Base-by-base conservation (phyloP, 2,797 vertebrate species). In the Leptoclinus maculatus region DNA sequence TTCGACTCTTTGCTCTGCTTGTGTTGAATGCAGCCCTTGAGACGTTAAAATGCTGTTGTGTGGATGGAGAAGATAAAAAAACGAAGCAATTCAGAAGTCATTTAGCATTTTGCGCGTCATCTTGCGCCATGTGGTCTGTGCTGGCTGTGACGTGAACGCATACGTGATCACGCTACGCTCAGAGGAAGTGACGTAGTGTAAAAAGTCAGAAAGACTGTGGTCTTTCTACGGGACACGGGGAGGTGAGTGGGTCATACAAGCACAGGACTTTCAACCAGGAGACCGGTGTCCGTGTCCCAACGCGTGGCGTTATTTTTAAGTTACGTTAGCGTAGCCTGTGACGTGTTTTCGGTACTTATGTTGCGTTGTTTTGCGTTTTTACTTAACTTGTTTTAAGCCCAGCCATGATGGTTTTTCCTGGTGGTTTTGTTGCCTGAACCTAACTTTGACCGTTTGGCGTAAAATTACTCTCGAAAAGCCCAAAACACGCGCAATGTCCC, bases 1-100 rank as follows among this genome's bases (percentile, higher is more conserved):
- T 81, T 39, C 51, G 75, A 87, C 56, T 74, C 60, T 59, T 21
- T 53, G 27, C 39, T 60, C 39, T 2, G 12, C 27, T 54, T 54
- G 19, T 5, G 34, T 47, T 27, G 32, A 54, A 60, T 23, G 75
- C 75, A 21, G 73, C 41, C 6, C 43, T 21, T 2, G 34, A 76
- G 43, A 39, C n/a, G 60, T 68, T 47, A 32, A 11, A 56, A 16
- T 43, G 41, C 41, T 17, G 14, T 7, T 43, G 41, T 10, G 34
- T 16, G 25, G 66, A 41, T 38, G 63, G 69, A 59, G 63, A 41
- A 62, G 66, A 79, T 71, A 5, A 32, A 5, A 32, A 32, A 32
- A 49, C 36, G 2, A 9, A 7, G 36, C 36, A 10, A 38, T 38
- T 34, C 34, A 29, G 27, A 29, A 29, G 27, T 29, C 27, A 29